phyloP scores from a whole-genome alignment of 2,888 invertebrate species.

The Meiosimyza platycephala region DNA sequence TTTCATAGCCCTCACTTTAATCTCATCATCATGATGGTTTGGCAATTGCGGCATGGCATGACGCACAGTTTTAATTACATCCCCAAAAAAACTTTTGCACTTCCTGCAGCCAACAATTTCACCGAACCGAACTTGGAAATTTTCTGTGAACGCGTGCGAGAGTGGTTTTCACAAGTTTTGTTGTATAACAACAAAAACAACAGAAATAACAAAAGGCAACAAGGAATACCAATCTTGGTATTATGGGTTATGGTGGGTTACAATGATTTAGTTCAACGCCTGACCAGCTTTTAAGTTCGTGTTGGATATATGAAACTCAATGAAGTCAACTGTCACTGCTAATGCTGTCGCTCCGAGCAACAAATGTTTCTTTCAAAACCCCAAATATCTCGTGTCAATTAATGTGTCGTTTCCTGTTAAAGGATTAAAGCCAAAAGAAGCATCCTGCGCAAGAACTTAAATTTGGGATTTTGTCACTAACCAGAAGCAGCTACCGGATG shows the following conservation, averaged over 20 bases:
- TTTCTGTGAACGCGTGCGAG: not conserved
- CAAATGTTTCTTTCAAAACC: not conserved
- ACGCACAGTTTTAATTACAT: constrained; percentile 16
- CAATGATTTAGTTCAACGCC: too few species aligned
- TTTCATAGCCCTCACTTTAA: not conserved
- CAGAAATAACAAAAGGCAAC: too few species aligned
- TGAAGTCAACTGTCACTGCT: not conserved
- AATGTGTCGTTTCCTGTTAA: constrained; percentile 3
- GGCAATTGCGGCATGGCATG: too few species aligned
- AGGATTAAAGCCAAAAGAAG: constrained; percentile 1
- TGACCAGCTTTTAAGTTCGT: too few species aligned
- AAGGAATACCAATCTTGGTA: too few species aligned
- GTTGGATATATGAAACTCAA: too few species aligned
- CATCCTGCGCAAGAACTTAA: not conserved
- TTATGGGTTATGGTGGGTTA: too few species aligned
- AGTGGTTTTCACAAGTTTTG: not conserved
- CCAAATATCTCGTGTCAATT: constrained; percentile 7
- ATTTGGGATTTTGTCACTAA: not conserved
- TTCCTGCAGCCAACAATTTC: not conserved
- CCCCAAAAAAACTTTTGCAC: constrained; percentile 3
- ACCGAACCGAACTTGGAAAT: not conserved
- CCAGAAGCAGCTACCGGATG: not conserved
- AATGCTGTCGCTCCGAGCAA: not conserved
- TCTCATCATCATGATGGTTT: not conserved
- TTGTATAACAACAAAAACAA: not conserved